A percentile compares a stretch with the other conserved stretches of the same genome.
These are phyloP conservation scores for Steinernema feltiae DNA, from an alignment of 1,140 invertebrate species.

Conservation along the genomic window DNA sequence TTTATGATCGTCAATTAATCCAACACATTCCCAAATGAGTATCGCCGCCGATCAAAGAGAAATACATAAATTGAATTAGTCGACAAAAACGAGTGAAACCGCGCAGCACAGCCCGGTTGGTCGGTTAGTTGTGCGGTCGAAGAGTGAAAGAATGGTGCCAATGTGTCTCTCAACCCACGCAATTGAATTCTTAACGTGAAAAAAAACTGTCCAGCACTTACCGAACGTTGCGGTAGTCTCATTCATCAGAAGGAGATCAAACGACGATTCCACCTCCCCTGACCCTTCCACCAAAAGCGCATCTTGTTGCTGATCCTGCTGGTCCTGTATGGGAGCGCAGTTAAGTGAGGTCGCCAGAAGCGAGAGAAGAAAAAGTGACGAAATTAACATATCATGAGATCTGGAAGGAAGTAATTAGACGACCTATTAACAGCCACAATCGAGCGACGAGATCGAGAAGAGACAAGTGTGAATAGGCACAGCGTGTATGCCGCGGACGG, in stretches of 20 bases:
- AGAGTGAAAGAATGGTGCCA: background rate
- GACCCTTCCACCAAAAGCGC: background rate
- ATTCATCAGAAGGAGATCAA: background rate
- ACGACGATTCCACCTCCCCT: background rate
- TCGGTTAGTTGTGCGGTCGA: background rate
- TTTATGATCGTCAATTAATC: conserved; percentile 15
- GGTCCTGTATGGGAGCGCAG: background rate
- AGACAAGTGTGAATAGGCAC: conserved; percentile 9
- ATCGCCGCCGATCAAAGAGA: background rate
- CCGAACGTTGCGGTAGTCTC: background rate
- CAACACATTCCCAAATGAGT: conserved; percentile 15
- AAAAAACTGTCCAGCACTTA: background rate
- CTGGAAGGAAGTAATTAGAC: too few relatives aligned
- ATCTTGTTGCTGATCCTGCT: too few relatives aligned
- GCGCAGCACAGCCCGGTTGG: too few relatives aligned
- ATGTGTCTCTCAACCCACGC: conserved; percentile 15
- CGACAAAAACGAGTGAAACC: conserved; percentile 13
- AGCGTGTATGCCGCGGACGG: background rate
- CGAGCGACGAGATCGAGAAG: too few relatives aligned
- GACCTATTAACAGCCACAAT: too few relatives aligned
- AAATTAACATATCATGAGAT: conserved; percentile 12
- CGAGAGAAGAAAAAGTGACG: background rate
- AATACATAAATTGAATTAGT: conserved; percentile 11
- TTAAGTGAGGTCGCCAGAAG: background rate
- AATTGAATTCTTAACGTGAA: conserved; percentile 19